A percentile compares a stretch with the other conserved stretches of the same genome.
phyloP scores from a whole-genome alignment of 2,888 invertebrate genomes.

The Alloplasta piceator region DNA sequence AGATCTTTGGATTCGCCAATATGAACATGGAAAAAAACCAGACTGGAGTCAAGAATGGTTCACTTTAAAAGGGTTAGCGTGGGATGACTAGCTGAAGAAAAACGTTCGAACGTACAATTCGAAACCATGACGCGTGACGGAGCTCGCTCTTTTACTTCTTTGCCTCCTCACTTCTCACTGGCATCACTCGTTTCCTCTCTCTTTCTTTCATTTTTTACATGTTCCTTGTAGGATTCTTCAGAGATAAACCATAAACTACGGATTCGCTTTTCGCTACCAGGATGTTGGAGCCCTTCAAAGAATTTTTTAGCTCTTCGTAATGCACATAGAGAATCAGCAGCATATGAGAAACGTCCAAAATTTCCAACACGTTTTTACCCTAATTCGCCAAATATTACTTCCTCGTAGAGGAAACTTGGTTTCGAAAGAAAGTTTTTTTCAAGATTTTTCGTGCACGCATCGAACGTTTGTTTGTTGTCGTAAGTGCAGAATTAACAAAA shows the following conservation, averaged over 20 bases:
- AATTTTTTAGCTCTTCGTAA: slow-evolving; percentile 3
- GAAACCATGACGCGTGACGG: slow-evolving; percentile 72
- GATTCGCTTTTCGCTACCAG: slow-evolving; percentile 41
- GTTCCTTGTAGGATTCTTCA: slow-evolving; percentile 1
- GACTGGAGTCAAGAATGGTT: slow-evolving; percentile 14
- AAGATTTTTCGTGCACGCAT: no score
- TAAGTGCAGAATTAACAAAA: no score
- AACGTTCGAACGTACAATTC: slow-evolving; percentile 61
- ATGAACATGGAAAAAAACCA: no score
- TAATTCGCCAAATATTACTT: no score
- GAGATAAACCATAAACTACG: slow-evolving; percentile 42
- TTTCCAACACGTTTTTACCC: no score
- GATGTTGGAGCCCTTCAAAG: not conserved
- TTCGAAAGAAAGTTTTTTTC: no score
- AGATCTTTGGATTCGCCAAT: no score
- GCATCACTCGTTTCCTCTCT: slow-evolving; percentile 20
- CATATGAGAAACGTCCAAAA: no score
- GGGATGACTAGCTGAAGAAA: slow-evolving; percentile 66
- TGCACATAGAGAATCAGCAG: no score
- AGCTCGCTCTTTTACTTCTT: slow-evolving; percentile 56
- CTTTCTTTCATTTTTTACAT: slow-evolving; percentile 19
- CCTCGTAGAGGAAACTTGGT: no score
- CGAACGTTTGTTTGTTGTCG: no score
- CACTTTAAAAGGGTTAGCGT: slow-evolving; percentile 67
- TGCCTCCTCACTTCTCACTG: slow-evolving; percentile 24